Base-by-base conservation (phyloP, 2,113 vertebrate species). In the Osmerus eperlanus region DNA sequence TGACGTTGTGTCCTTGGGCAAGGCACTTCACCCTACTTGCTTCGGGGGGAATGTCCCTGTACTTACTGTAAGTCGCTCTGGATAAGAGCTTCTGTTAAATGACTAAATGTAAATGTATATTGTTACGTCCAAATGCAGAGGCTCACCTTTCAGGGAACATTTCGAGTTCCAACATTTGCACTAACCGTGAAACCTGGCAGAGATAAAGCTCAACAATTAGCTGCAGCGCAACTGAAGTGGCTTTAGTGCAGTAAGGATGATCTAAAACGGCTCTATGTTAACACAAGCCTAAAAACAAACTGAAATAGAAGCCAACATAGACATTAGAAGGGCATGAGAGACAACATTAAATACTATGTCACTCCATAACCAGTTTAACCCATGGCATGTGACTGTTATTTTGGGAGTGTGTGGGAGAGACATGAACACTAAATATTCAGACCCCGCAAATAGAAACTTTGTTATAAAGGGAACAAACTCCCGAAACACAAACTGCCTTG, bases 101-200 rank as follows among this genome's bases (percentile, higher is more conserved):
- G 21, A 21, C 21, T 21, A 21, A 21, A 21, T 21, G 21, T 21
- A 21, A 21, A 21, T 21, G 21, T 21, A 21, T 21, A 88, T 89
- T 86, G 85, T 85, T 86, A 87, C 84, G 84, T 85, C 82, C 81
- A 84, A 83, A 86, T 90, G 81, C 76, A 83, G 72, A 82, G 85
- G 86, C 32, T 16, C 15, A 9, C 11, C 32, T 47, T 25, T 15
- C 18, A n/a, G 62, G 28, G 7, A 62, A 74, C 81, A 47, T 75
- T 76, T 77, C 67, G 77, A 75, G 87, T 86, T 76, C 81, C 83
- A 84, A 85, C 83, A 85, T 78, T 80, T 80, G 69, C 3, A 7
- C 53, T 28, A 67, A 73, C 81, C 80, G 47, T 79, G 65, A 86
- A 87, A 80, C 78, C 68, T 78, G 77, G 68, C 72, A 63, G 72